Conservation (phyloP, 2,797 vertebrate species). For the Setipinna tenuifilis region DNA sequence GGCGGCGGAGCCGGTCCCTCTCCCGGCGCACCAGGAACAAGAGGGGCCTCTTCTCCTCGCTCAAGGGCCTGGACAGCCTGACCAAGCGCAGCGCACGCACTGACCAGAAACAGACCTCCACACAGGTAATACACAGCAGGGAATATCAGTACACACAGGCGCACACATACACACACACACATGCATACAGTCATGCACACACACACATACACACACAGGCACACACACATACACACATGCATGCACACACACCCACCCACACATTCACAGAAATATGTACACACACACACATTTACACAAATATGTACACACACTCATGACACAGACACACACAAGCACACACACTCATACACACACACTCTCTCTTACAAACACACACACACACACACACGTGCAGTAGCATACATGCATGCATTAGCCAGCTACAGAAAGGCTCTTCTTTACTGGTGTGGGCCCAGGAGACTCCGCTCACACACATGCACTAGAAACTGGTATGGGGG, state of each 20-base stretch:
- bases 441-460: neutral
- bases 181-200: neutral
- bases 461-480: neutral
- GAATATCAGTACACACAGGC: neutral
- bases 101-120: slow-evolving; percentile 76
- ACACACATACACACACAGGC: slow-evolving; percentile 4
- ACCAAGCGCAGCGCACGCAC: slow-evolving; percentile 69
- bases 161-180: neutral
- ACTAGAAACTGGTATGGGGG: neutral
- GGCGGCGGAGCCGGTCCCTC: slow-evolving; percentile 77
- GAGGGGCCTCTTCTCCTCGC: slow-evolving; percentile 84
- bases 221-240: neutral
- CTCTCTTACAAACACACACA: neutral
- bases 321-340: neutral
- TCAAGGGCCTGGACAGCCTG: slow-evolving; percentile 84
- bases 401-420: neutral
- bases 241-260: neutral
- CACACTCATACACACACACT: neutral
- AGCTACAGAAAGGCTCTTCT: neutral
- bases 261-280: neutral
- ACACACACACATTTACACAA: neutral
- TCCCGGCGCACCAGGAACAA: slow-evolving; percentile 74
- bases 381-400: neutral
- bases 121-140: slow-evolving; percentile 59
- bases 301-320: neutral